Conservation (phyloP, 1,140 invertebrate genomes). For the Luehdorfia chinensis region DNA sequence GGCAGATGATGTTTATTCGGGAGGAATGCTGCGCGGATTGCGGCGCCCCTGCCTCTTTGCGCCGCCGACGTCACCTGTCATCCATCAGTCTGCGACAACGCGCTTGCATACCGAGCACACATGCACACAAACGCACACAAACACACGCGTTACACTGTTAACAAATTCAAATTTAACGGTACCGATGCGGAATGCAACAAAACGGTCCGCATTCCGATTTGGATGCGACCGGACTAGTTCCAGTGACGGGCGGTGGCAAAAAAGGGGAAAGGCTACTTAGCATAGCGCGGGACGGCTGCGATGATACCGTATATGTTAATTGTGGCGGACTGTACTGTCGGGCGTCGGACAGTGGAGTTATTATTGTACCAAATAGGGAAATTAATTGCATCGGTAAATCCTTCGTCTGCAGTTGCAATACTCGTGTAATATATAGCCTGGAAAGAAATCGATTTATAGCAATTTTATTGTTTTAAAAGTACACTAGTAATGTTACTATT, state of each 20-base stretch:
- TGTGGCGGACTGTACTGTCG: no score
- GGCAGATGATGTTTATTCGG: no score
- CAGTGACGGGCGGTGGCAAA: slow-evolving; percentile 39
- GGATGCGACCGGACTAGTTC: slow-evolving; percentile 25
- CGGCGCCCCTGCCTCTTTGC: slow-evolving; percentile 42
- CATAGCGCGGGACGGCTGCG: slow-evolving; percentile 30
- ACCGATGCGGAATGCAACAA: slow-evolving; percentile 66
- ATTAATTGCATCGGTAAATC: no score
- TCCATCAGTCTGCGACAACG: slow-evolving; percentile 68
- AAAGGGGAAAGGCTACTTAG: slow-evolving; percentile 30
- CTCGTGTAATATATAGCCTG: no score
- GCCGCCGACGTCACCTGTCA: slow-evolving; percentile 73
- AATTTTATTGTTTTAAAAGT: no score
- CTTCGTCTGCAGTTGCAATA: no score
- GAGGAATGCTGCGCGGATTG: no score
- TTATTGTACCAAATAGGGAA: no score
- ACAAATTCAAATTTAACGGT: slow-evolving; percentile 72
- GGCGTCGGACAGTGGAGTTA: no score
- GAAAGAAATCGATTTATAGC: no score
- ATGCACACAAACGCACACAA: slow-evolving; percentile 29
- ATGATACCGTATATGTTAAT: slow-evolving; percentile 22
- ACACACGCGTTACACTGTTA: slow-evolving; percentile 21
- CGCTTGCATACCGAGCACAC: slow-evolving; percentile 56
- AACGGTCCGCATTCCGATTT: slow-evolving; percentile 51
- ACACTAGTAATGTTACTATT: no score